Conservation (phyloP, 2,113 vertebrate genomes). For the Leucopsar rothschildi region DNA sequence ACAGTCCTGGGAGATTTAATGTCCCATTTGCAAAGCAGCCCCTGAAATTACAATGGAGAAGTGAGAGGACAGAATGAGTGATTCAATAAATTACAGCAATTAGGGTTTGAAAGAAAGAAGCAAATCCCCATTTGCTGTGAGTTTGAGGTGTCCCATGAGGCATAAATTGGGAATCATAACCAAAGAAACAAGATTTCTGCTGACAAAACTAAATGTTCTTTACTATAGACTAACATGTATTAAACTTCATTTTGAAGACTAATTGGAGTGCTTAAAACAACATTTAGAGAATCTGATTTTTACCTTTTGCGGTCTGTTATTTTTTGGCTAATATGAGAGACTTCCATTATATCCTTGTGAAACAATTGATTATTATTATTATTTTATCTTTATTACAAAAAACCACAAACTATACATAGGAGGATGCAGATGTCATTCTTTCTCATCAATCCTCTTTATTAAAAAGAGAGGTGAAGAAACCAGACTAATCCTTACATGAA, state of each 20-base stretch:
- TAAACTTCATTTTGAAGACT: neutral
- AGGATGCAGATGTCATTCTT: neutral
- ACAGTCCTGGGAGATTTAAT: neutral
- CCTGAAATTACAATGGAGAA: neutral
- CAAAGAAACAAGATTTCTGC: neutral
- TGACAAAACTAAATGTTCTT: neutral
- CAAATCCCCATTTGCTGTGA: neutral
- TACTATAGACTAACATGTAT: neutral
- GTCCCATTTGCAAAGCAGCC: neutral
- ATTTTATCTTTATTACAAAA: neutral
- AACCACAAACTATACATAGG: rapidly evolving
- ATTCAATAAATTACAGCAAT: neutral
- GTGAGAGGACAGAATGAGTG: neutral
- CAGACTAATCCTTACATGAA: neutral
- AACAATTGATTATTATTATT: neutral
- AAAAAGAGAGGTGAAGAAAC: rapidly evolving
- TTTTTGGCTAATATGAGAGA: neutral
- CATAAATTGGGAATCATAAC: neutral
- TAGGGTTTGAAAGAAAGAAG: neutral
- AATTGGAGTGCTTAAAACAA: neutral
- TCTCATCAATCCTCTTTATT: neutral
- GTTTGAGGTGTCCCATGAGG: neutral
- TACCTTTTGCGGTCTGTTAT: neutral
- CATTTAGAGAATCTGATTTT: neutral
- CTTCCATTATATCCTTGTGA: neutral